Base-by-base conservation (phyloP, 64 coral and sea anemone genomes). In the Actinia equina region DNA sequence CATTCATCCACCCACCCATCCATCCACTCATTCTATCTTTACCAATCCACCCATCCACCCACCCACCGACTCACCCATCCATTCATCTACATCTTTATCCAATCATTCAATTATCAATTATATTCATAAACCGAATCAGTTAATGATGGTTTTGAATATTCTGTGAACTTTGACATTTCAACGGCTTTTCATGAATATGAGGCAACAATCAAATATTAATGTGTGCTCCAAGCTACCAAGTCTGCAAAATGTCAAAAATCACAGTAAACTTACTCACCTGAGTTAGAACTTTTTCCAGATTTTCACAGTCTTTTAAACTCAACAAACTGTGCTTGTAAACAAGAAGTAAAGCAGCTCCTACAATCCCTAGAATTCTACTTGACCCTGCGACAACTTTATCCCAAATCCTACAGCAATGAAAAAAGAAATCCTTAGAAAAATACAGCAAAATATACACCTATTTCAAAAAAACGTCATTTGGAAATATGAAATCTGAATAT, bases 381-480 rank as follows among this genome's bases (percentile, higher is more conserved):
- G 94, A 96, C 8, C 94, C 94, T 61, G 87, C 84, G 20, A 96
- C 91, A 67, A 93, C 91, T 89, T 96, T 96, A 86, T 96, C 94
- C 94, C 91, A 96, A 57, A 96, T 93, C 65, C 94, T 96, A 69
- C 18, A 80, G 60, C 43, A 57, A 55, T 44, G 5, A 49, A 57
- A 57, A 23, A 43, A 13, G 11, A 53, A 53, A n/a, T 4, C 9
- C 54, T 56, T 15, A 56, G 54, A 56, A 56, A 49, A 49, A 49
- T 49, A 49, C 45, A 49, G 45, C 45, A n/a, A n/a, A n/a, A n/a
- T n/a, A n/a, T n/a, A n/a, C n/a, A n/a, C n/a, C n/a, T n/a, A n/a
- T n/a, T n/a, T n/a, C n/a, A n/a, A n/a, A n/a, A n/a, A n/a, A n/a
- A n/a, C n/a, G n/a, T n/a, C n/a, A n/a, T n/a, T n/a, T n/a, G n/a